Evolutionary conservation across 2,113 vertebrate genomes (phyloP), one percentile per base, ranked within the genome.

Genomic region (Brienomyrus longianalis): DNA sequence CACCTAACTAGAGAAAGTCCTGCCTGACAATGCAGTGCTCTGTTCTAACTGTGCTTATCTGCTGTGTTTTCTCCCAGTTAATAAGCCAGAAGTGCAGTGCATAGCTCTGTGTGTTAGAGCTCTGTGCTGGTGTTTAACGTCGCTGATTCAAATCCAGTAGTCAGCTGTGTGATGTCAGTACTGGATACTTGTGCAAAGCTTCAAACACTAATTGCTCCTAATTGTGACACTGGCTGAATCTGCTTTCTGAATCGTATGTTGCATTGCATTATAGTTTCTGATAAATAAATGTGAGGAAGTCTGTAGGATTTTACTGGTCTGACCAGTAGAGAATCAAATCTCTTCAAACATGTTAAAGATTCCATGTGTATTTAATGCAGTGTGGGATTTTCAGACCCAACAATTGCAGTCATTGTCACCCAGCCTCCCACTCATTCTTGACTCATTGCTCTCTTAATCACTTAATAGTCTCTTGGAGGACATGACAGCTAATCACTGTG

Each of bases 371-470:
- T 39, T 84, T 84, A 80, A 80, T 15, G 35, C 35, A 43, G 39
- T 23, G 83, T 84, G 39, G 83, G 83, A 84, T 84, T 84, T 47
- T 84, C 83, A 84, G 83, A 84, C 43, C 17, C 4, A 21, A 43
- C 39, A 84, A 48, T 84, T 48, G 83, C 45, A 84, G 83, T 45
- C 83, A 45, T 84, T 84, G 31, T 80, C 74, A 80, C 74, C 35
- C 74, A 80, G 74, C 83, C 83, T 45, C 43, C 83, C 83, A 48
- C 83, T 84, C 83, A n/a, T 4, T 84, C 39, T 84, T 84, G 83
- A 84, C 43, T 84, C 83, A 84, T 23, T 43, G 74, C 74, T 80
- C 45, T 47, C 21, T 83, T 83, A 84, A 84, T 84, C 83, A 84
- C 83, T 84, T 84, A 47, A 84, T 84, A 84, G 83, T 84, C 39